phyloP scores from a whole-genome alignment of 2,113 vertebrate species.

The Psilopsiagon aymara region DNA sequence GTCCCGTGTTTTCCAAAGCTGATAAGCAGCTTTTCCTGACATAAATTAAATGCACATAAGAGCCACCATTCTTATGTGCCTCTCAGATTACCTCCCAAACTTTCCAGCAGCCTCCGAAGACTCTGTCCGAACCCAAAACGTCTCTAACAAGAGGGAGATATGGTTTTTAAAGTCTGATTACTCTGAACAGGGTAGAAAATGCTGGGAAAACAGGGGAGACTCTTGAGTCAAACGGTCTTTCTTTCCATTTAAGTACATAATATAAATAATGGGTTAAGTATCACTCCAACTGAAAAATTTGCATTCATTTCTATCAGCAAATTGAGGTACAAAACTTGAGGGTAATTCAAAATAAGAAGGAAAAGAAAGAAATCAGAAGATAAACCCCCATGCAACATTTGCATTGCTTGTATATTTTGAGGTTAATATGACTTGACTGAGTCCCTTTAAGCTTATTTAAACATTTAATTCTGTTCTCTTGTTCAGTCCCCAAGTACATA shows the following conservation, averaged over 20 bases:
- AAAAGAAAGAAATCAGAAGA: neutral
- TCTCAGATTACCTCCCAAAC: neutral
- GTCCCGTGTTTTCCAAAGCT: neutral
- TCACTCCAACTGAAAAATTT: neutral
- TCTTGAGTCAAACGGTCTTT: neutral
- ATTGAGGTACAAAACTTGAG: neutral
- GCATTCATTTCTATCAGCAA: neutral
- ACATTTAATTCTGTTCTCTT: conserved; percentile 40
- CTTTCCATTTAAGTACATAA: neutral
- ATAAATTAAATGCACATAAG: neutral
- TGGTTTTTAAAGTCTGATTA: neutral
- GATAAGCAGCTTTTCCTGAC: neutral
- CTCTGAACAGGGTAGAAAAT: neutral
- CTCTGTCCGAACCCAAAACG: neutral
- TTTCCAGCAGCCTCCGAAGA: neutral
- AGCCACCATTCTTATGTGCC: neutral
- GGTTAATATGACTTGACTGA: neutral
- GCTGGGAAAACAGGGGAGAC: neutral
- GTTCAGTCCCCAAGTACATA: neutral
- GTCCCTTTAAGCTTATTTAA: conserved; percentile 54
- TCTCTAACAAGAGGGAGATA: neutral
- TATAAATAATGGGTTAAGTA: neutral
- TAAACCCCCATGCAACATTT: neutral
- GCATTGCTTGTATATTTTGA: neutral
- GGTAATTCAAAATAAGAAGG: neutral